Conservation (phyloP, 2,888 invertebrate species). For the Diogma glabrata region DNA sequence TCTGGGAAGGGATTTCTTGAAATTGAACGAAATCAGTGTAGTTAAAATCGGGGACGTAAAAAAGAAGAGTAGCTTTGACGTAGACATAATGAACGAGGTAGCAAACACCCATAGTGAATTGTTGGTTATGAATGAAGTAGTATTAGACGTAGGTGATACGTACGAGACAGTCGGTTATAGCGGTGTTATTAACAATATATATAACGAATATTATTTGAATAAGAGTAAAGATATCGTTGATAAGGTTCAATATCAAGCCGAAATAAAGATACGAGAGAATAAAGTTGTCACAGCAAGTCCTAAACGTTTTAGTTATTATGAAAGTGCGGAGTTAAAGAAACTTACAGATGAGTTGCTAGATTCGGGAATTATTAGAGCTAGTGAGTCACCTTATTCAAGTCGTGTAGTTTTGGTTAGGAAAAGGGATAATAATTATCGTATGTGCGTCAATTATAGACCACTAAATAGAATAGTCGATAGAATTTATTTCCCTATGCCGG, state of each 20-base stretch:
- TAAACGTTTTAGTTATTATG: neutral
- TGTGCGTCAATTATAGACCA: constrained; percentile 9
- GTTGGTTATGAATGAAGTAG: neutral
- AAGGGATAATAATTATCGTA: constrained; percentile 12
- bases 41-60: neutral
- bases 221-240: neutral
- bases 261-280: neutral
- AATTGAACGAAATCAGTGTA: neutral
- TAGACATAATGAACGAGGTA: neutral
- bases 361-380: neutral
- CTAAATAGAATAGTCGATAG: neutral
- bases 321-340: neutral
- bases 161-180: neutral
- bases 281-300: neutral
- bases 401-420: neutral
- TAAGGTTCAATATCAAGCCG: neutral
- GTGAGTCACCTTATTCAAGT: neutral
- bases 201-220: neutral
- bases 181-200: neutral
- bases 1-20: neutral
- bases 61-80: neutral
- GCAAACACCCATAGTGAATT: neutral
- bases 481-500: neutral
- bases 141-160: neutral
- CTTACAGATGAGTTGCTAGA: neutral